phyloP scores from a whole-genome alignment of 2,888 invertebrate species.

The Dicyrtomina minuta region DNA sequence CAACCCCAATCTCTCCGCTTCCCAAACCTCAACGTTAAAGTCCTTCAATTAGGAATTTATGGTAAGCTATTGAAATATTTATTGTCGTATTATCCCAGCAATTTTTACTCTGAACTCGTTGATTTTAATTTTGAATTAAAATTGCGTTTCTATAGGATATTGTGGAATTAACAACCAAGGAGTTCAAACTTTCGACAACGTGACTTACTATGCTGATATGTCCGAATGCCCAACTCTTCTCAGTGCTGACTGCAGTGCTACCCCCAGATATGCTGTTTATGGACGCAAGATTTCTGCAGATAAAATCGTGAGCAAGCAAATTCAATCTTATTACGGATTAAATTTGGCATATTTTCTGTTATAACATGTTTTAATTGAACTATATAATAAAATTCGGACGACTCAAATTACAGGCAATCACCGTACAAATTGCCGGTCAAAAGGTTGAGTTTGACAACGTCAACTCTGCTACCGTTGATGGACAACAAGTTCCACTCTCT shows the following conservation, averaged over 20 bases:
- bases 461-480: constrained; percentile 48
- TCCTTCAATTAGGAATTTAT: constrained; percentile 48
- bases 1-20: constrained; percentile 52
- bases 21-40: constrained; percentile 40
- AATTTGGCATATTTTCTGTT: background rate
- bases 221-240: constrained; percentile 52
- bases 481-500: constrained; percentile 41
- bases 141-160: constrained; percentile 37
- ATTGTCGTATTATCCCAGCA: background rate
- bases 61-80: too few species aligned
- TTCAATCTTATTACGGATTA: background rate
- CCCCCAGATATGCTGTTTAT: constrained; percentile 50
- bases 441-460: constrained; percentile 49
- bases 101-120: background rate
- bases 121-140: background rate
- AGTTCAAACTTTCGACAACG: constrained; percentile 53
- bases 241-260: constrained; percentile 49
- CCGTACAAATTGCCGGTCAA: constrained; percentile 51
- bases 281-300: constrained; percentile 49
- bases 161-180: constrained; percentile 51
- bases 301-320: constrained; percentile 51
- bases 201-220: constrained; percentile 50
- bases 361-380: background rate
- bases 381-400: background rate
- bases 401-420: constrained; percentile 47